These are phyloP conservation scores for Lasioglossum figueresi DNA, from an alignment of 2,888 invertebrate species.

Conservation along the genomic window DNA sequence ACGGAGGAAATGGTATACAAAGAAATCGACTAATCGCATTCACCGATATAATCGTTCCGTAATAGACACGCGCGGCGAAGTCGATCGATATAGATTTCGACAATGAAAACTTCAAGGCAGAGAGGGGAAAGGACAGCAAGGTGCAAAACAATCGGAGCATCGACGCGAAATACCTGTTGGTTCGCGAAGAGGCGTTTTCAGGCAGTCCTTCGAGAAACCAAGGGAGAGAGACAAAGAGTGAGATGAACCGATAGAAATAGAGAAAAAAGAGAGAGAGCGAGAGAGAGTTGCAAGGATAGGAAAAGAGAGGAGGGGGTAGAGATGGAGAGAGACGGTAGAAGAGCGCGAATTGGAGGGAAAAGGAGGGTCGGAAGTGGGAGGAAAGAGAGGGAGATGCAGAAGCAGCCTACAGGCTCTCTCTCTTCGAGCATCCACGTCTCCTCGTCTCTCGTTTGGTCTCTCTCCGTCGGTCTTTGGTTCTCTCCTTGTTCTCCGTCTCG, in stretches of 20 bases:
- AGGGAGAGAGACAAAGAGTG: slow-evolving; percentile 1
- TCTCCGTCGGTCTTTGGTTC: slow-evolving; percentile 18
- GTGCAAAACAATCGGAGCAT: slow-evolving; percentile 55
- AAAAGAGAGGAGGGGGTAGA: slow-evolving; percentile 19
- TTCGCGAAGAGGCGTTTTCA: slow-evolving; percentile 56
- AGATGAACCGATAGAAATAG: slow-evolving; percentile 13
- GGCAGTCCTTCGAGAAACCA: slow-evolving; percentile 40
- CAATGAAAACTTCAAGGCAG: neutral
- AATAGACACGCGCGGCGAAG: neutral
- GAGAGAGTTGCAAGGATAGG: neutral
- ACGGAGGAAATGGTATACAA: neutral
- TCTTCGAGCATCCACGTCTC: slow-evolving; percentile 25
- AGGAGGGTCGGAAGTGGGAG: slow-evolving; percentile 43
- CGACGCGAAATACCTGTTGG: slow-evolving; percentile 55
- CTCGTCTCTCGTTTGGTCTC: slow-evolving; percentile 27
- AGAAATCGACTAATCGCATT: neutral
- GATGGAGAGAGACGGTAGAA: slow-evolving; percentile 24
- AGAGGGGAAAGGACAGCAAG: slow-evolving; percentile 15
- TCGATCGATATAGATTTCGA: slow-evolving; percentile 1
- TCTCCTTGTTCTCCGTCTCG: slow-evolving; percentile 25
- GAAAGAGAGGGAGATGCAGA: slow-evolving; percentile 58
- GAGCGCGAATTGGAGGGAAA: slow-evolving; percentile 29
- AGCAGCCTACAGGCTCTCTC: slow-evolving; percentile 47
- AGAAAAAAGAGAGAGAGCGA: slow-evolving; percentile 18
- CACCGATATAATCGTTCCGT: neutral